Evolutionary conservation across 2,113 vertebrate genomes (phyloP), one percentile per base, ranked within the genome.

Genomic region (Lepus europaeus): DNA sequence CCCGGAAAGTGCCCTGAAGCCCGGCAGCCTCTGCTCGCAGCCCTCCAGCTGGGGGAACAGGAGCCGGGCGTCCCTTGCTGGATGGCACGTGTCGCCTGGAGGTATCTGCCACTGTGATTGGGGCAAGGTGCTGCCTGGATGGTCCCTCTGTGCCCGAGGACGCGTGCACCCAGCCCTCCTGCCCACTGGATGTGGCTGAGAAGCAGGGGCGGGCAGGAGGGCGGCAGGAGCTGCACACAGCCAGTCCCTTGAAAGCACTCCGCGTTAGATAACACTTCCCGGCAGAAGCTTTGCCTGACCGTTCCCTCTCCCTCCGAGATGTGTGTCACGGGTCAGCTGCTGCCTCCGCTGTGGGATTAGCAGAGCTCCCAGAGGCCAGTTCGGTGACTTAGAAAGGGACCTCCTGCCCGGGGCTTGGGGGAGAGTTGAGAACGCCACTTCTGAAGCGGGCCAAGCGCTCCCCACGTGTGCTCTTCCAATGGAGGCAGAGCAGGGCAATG

Each of bases 281-380:
- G 98, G 97, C 96, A 97, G 97, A 97, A 98, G 95, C 77, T 95
- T 97, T 79, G 49, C 56, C 85, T 84, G 87, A 97, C 72, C 91
- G 96, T 94, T 93, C 90, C 95, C 95, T 78, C 63, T 79, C 82
- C 93, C 64, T 59, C 89, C 73, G 95, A 95, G 69, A 90, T 94
- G 95, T 92, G 70, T 97, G 96, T 96, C 96, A 97, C 0, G 70
- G 96, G 97, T 96, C 96, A 87, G 97, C 95, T 78, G 3, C 33
- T 86, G 94, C 95, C 96, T 94, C 86, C 80, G 59, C 92, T 88
- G 77, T 17, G 93, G 94, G 96, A 92, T 91, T 93, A 92, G 0
- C 59, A 92, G 85, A 88, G 94, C 91, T 97, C 96, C 94, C 89
- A 77, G 95, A 90, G 94, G 93, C 92, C 90, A 90, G 88, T 84